Evolutionary conservation across 2,888 invertebrate genomes (phyloP), one percentile per base, ranked within the genome.

Genomic region (Mellilla xanthometata): DNA sequence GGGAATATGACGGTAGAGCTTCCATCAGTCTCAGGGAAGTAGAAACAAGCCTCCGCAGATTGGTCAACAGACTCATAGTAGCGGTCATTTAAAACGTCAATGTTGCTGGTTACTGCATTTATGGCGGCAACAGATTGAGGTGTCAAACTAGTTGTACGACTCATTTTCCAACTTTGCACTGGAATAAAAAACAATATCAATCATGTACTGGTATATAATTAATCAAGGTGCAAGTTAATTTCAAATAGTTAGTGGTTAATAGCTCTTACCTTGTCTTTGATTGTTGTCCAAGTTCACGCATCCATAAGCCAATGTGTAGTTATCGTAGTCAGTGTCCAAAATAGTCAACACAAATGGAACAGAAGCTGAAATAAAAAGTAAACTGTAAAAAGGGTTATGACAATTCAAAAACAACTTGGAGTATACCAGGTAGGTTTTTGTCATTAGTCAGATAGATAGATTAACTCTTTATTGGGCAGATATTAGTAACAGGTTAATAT

Each of bases 301-400:
- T 12, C 92, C 90, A 85, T 92, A 93, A 0, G 93, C 91, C 0
- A 93, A 86, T 0, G 93, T 76, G 55, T 91, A 93, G 26, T 81
- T 76, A 0, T 72, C 72, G 61, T 93, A 93, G 67, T 93, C 93
- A 0, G 93, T 93, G 30, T 84, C 67, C 12, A 74, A 56, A 10
- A 76, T 48, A 57, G 60, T 66, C n/a, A 67, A 60, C 8, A 69
- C 60, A 4, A 55, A 52, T 1, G 34, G 13, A 7, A 34, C 36
- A 2, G 8, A 1, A 8, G 35, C 68, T 68, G 40, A 60, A 64
- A 33, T 10, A 31, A 4, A 30, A 12, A 5, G 2, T 2, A 30
- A 12, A 15, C 4, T 31, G 1, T 19, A 1, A 19, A n/a, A n/a
- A n/a, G n/a, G n/a, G n/a, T n/a, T n/a, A n/a, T n/a, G n/a, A n/a